Base-by-base conservation (phyloP, 2,888 invertebrate species). In the Bugulina stolonifera region DNA sequence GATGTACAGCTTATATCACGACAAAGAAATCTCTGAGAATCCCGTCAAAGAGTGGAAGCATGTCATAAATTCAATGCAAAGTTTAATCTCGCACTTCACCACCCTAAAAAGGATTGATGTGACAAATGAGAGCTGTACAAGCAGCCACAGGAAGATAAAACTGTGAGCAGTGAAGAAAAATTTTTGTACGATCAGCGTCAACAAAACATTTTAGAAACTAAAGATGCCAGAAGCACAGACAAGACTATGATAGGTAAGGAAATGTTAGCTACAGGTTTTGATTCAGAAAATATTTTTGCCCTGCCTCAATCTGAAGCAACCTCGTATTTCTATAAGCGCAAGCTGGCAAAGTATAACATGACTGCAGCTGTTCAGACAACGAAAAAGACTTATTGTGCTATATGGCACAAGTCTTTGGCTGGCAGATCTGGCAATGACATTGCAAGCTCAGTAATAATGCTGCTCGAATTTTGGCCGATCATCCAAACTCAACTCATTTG, bases 231-330 rank as follows among this genome's bases (percentile, higher is more conserved):
- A 18, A 5, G 25, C 25, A 3, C 18, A 25, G 57, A 57, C 57
- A 57, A 5, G 5, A 18, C 14, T 57, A n/a, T 18, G 18, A 57
- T 25, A 23, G 23, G 25, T 18, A 25, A 14, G 3, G 3, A 57
- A 5, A 57, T 3, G 5, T 25, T 14, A 25, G 57, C 25, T 5
- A 25, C 25, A 23, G 18, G n/a, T 23, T 57, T 57, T 57, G 57
- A 57, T n/a, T 5, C 25, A 25, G 57, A 57, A 57, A 57, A 57
- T 18, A 25, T 57, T 14, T 57, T 57, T 57, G 57, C 57, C 10
- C 23, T 57, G 18, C 57, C 57, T n/a, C 10, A 25, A n/a, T 23
- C 57, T 25, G 25, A 5, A 18, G 25, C 25, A 57, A 5, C 23
- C 25, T 14, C 25, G 5, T 22, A 22, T n/a, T 57, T 57, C 57